Percentiles rank a stretch among this genome's conserved stretches.
phyloP scores from a whole-genome alignment of 2,888 invertebrate genomes.

The Stictocephala bisonia region DNA sequence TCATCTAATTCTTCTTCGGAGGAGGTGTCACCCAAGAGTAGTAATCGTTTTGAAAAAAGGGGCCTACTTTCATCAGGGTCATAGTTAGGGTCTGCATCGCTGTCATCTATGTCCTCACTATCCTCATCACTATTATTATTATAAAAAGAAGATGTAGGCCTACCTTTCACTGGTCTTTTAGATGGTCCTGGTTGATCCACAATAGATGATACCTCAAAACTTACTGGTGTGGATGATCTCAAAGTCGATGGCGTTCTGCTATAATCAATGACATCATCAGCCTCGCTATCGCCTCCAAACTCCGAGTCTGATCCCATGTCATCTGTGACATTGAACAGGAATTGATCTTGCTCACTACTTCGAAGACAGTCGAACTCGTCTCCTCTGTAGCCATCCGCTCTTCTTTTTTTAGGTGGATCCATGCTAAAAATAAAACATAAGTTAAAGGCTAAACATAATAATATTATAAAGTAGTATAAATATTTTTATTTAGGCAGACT shows the following conservation, averaged over 20 bases:
- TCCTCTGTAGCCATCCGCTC: no score
- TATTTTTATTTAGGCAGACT: no score
- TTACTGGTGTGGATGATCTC: not conserved
- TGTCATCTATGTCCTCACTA: not conserved
- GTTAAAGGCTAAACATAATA: no score
- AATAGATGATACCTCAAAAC: not conserved
- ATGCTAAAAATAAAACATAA: no score
- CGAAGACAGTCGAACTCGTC: slow-evolving; percentile 1
- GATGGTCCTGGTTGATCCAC: no score
- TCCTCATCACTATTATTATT: not conserved
- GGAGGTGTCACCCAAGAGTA: not conserved
- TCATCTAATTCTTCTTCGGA: not conserved
- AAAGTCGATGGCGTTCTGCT: not conserved
- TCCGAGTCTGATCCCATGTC: slow-evolving; percentile 7
- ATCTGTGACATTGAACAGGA: not conserved
- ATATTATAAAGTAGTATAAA: no score
- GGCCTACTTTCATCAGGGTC: not conserved
- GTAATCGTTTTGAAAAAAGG: not conserved
- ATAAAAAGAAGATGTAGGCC: not conserved
- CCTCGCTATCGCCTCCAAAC: not conserved
- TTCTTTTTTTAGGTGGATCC: no score
- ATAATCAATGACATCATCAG: not conserved
- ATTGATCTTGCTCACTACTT: not conserved
- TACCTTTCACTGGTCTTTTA: not conserved
- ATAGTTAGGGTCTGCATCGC: no score